Evolutionary conservation across 1,140 invertebrate species (phyloP).

Genomic region (Ctenoplectra terminalis): DNA sequence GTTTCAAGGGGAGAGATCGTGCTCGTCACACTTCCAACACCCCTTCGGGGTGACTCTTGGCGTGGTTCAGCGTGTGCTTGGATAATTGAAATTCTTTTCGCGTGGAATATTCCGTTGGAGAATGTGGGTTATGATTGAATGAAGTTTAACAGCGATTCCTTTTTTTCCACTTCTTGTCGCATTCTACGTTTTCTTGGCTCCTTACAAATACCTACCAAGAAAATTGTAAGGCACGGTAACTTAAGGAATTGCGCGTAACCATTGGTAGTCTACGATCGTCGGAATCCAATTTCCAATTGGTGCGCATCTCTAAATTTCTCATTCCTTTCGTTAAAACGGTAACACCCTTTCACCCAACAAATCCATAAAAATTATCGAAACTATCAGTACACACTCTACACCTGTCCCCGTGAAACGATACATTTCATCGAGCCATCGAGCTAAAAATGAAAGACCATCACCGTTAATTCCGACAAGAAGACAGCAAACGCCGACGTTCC

Average conservation of each 20-base stretch:
- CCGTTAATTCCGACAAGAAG: slow-evolving; percentile 42
- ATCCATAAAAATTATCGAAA: too few relatives aligned
- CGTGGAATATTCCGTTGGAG: not conserved
- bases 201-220: too few relatives aligned
- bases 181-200: not conserved
- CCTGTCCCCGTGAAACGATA: not conserved
- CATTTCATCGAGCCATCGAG: not conserved
- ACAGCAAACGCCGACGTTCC: slow-evolving; percentile 62
- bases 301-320: too few relatives aligned
- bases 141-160: too few relatives aligned
- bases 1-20: not conserved
- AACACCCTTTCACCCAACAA: too few relatives aligned
- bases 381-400: not conserved
- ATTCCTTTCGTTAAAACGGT: too few relatives aligned
- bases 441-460: slow-evolving; percentile 9
- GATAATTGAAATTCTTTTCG: slow-evolving; percentile 30
- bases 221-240: too few relatives aligned
- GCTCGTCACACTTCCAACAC: not conserved
- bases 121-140: not conserved
- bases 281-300: too few relatives aligned
- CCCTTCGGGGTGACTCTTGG: slow-evolving; percentile 12
- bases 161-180: not conserved
- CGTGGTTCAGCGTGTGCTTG: not conserved
- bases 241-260: too few relatives aligned
- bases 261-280: too few relatives aligned